Conservation (phyloP, 2,113 vertebrate genomes). For the Dicrurus megarhynchus region DNA sequence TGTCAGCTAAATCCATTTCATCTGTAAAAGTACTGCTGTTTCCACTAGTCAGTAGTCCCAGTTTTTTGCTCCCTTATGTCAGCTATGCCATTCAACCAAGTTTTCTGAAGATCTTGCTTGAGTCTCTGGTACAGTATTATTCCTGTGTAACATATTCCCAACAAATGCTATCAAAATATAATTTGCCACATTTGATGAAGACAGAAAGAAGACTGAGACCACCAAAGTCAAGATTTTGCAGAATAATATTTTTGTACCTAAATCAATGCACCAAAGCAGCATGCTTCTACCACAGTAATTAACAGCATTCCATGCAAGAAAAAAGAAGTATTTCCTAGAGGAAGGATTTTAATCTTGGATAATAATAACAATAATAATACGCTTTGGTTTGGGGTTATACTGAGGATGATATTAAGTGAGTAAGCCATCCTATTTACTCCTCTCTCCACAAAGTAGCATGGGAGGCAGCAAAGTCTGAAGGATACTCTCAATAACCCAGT, state of each 20-base stretch:
- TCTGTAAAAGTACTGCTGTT: background rate
- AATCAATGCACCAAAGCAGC: background rate
- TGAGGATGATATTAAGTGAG: background rate
- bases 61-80: background rate
- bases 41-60: background rate
- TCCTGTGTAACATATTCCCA: background rate
- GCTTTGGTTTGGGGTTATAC: background rate
- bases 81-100: background rate
- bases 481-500: background rate
- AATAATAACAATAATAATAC: background rate
- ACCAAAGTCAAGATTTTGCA: background rate
- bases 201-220: background rate
- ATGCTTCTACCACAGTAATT: background rate
- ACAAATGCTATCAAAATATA: background rate
- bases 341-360: background rate
- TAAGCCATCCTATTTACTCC: background rate
- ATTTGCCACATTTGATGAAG: background rate
- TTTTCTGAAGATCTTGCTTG: background rate
- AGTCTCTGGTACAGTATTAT: background rate
- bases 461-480: slow-evolving; percentile 1
- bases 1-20: background rate
- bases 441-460: background rate
- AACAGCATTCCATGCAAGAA: background rate
- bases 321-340: background rate
- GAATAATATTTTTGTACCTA: background rate